phyloP scores from a whole-genome alignment of 2,888 invertebrate species.

The Lomographa bimaculata region DNA sequence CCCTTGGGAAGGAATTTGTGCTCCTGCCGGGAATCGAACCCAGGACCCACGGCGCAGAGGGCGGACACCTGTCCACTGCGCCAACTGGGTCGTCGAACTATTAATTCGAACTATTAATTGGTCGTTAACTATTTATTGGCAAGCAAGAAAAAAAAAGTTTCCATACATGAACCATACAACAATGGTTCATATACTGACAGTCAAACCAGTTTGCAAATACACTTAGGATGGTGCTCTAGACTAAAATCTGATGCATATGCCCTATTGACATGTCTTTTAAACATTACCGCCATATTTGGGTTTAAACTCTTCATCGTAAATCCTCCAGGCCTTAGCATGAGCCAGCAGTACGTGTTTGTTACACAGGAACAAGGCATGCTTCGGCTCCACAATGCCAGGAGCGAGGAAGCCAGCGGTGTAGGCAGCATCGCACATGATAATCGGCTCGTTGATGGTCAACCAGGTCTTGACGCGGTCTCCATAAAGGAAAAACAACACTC shows the following conservation, averaged over 20 bases:
- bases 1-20: no score
- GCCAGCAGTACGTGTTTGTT: slow-evolving; percentile 28
- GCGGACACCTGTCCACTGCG: no score
- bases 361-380: slow-evolving; percentile 18
- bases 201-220: slow-evolving; percentile 41
- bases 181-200: no score
- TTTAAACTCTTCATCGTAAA: slow-evolving; percentile 38
- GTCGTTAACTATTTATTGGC: no score
- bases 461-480: slow-evolving; percentile 44
- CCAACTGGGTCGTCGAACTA: no score
- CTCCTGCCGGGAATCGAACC: no score
- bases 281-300: slow-evolving; percentile 36
- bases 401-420: slow-evolving; percentile 41
- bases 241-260: not conserved
- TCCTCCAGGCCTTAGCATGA: slow-evolving; percentile 38
- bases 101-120: no score
- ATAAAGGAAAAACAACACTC: slow-evolving; percentile 34
- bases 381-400: slow-evolving; percentile 14
- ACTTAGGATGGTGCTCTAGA: no score
- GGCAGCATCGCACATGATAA: slow-evolving; percentile 12
- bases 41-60: no score
- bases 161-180: no score
- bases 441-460: slow-evolving; percentile 40
- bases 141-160: no score
- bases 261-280: slow-evolving; percentile 1